Evolutionary conservation across 2,888 invertebrate genomes (phyloP).

Genomic region (Tortrix viridana): DNA sequence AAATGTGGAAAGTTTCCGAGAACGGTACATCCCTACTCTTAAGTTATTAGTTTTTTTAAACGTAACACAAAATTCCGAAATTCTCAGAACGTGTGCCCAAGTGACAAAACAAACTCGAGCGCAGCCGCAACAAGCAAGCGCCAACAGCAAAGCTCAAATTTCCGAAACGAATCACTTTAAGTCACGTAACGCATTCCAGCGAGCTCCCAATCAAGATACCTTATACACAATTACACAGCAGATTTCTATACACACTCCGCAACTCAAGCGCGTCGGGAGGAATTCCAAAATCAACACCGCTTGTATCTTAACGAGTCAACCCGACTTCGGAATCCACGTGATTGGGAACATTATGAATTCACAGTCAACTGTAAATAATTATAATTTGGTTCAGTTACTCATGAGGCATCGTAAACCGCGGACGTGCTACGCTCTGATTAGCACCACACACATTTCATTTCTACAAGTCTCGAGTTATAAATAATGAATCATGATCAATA

Average conservation of each 20-base stretch:
- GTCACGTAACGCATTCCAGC: conserved; percentile 19
- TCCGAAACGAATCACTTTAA: conserved; percentile 21
- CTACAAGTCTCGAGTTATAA: conserved; percentile 57
- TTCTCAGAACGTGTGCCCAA: too few species aligned
- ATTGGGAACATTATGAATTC: conserved; percentile 55
- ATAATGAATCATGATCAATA: conserved; percentile 62
- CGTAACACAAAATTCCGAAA: too few species aligned
- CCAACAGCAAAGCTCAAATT: neutral
- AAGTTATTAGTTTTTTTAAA: too few species aligned
- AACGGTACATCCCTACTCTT: too few species aligned
- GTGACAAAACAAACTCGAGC: neutral
- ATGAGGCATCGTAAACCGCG: conserved; percentile 63
- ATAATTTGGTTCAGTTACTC: conserved; percentile 76
- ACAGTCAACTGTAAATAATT: conserved; percentile 69
- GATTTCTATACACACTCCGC: conserved; percentile 21
- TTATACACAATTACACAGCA: conserved; percentile 5
- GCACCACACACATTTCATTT: conserved; percentile 75
- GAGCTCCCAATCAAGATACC: conserved; percentile 23
- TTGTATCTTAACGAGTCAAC: conserved; percentile 12
- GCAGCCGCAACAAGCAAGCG: too few species aligned
- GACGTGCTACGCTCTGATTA: conserved; percentile 75
- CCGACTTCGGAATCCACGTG: conserved; percentile 42
- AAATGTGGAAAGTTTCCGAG: too few species aligned
- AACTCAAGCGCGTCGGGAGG: neutral
- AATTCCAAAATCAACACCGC: conserved; percentile 5